These are phyloP conservation scores for Otocyon megalotis DNA, from an alignment of 2,113 vertebrate species.

Conservation along the genomic window DNA sequence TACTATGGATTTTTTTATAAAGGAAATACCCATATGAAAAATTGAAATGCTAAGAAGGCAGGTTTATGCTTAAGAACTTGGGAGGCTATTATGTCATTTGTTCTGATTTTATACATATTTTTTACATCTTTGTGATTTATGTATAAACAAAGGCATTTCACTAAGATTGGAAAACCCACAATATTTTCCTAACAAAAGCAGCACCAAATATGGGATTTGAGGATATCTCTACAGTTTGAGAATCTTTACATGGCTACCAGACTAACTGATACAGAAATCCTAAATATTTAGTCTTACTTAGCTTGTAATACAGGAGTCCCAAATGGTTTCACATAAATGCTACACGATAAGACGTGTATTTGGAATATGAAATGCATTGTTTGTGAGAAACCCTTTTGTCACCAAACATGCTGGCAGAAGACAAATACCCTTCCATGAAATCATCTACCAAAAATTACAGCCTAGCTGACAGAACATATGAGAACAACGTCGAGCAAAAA, in stretches of 20 bases:
- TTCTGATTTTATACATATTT: not conserved
- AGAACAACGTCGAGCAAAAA: not conserved
- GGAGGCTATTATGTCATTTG: not conserved
- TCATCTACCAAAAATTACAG: not conserved
- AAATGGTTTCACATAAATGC: not conserved
- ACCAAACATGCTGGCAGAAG: not conserved
- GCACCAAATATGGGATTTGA: not conserved
- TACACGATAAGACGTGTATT: not conserved
- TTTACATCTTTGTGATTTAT: not conserved
- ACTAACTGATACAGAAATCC: not conserved
- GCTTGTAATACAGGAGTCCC: not conserved
- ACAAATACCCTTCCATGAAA: not conserved
- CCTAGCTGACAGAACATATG: not conserved
- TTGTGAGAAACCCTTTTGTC: not conserved
- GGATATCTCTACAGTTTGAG: not conserved
- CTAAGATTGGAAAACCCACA: not conserved
- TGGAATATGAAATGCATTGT: not conserved
- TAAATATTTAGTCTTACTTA: not conserved
- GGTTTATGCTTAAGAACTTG: not conserved
- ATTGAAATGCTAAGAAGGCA: not conserved
- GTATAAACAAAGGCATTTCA: not conserved
- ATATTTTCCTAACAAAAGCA: conserved; percentile 7
- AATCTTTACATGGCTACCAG: not conserved
- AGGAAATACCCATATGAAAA: not conserved
- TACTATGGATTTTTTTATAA: not conserved